Evolutionary conservation across 2,888 invertebrate genomes (phyloP), one percentile per base, ranked within the genome.

Genomic region (Acanthosepion esculentum): DNA sequence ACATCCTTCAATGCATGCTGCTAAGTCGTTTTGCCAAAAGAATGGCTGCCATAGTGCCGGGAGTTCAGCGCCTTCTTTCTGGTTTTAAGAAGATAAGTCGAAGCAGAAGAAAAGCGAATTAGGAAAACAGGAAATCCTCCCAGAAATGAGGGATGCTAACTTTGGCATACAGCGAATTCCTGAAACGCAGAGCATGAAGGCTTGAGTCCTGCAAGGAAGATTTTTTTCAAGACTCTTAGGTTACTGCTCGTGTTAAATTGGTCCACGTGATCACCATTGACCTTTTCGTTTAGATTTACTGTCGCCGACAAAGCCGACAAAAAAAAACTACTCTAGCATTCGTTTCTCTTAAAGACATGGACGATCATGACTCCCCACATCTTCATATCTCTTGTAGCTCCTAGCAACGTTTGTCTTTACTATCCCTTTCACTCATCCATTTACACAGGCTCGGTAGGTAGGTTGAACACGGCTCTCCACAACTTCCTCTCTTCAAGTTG

Each of bases 101-200:
- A n/a, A 78, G 78, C 78, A 78, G 78, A 78, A n/a, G n/a, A n/a
- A n/a, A 78, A 78, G n/a, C 78, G 78, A 78, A 78, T 78, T 78
- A n/a, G 18, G n/a, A 10, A 78, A 78, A 78, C 78, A n/a, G n/a
- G n/a, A 78, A 78, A 78, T 78, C 33, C 78, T n/a, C 78, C n/a
- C 5, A 78, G n/a, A n/a, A n/a, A 78, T 33, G n/a, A n/a, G 78
- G 78, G 78, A 78, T 78, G n/a, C n/a, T 33, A 78, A n/a, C 12
- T 78, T 78, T 78, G 15, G n/a, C 78, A 78, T 78, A 29, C n/a
- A 18, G 78, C n/a, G n/a, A 78, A 78, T n/a, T n/a, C n/a, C 78
- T 78, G 15, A n/a, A 78, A 78, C 78, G 78, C 78, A 78, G n/a
- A 78, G 8, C 78, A 78, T 29, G n/a, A 78, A n/a, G 29, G n/a